Percentiles rank a stretch among this genome's conserved stretches.
These are phyloP conservation scores for Labia minor DNA, from an alignment of 2,888 invertebrate genomes.

Conservation along the genomic window DNA sequence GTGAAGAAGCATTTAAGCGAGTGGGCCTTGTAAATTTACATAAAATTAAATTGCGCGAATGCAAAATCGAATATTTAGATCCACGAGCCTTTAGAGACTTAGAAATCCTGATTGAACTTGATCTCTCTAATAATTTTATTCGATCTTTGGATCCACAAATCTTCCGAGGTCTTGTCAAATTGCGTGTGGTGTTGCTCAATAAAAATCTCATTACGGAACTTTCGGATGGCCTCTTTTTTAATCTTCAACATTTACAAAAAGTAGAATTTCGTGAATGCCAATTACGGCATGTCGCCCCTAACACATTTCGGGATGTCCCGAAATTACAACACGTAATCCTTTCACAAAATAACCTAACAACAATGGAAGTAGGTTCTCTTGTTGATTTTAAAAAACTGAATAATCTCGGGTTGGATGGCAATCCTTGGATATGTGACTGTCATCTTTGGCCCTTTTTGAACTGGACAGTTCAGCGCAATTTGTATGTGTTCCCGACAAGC, in stretches of 20 bases:
- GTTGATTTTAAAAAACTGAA: slow-evolving; percentile 43
- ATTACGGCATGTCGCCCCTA: slow-evolving; percentile 54
- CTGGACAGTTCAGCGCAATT: slow-evolving; percentile 55
- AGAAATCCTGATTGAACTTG: slow-evolving; percentile 68
- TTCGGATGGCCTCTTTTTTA: slow-evolving; percentile 63
- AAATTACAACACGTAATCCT: slow-evolving; percentile 57
- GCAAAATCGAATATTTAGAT: slow-evolving; percentile 60
- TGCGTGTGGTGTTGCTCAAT: slow-evolving; percentile 61
- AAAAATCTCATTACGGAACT: slow-evolving; percentile 63
- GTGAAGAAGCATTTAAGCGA: slow-evolving; percentile 54
- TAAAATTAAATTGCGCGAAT: slow-evolving; percentile 63
- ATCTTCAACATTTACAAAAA: slow-evolving; percentile 60
- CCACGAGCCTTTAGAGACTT: slow-evolving; percentile 64
- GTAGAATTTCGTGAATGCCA: slow-evolving; percentile 68
- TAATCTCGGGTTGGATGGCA: slow-evolving; percentile 64
- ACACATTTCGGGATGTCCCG: slow-evolving; percentile 59
- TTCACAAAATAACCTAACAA: slow-evolving; percentile 61
- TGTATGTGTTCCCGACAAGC: slow-evolving; percentile 63
- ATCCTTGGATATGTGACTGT: slow-evolving; percentile 85
- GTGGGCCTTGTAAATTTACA: slow-evolving; percentile 68
- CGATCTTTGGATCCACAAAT: slow-evolving; percentile 53
- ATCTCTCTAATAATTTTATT: slow-evolving; percentile 65
- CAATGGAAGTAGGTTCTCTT: slow-evolving; percentile 39
- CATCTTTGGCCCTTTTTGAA: slow-evolving; percentile 66
- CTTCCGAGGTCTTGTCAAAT: slow-evolving; percentile 57